phyloP scores from a whole-genome alignment of 1,140 invertebrate species.

The Spodoptera litura region DNA sequence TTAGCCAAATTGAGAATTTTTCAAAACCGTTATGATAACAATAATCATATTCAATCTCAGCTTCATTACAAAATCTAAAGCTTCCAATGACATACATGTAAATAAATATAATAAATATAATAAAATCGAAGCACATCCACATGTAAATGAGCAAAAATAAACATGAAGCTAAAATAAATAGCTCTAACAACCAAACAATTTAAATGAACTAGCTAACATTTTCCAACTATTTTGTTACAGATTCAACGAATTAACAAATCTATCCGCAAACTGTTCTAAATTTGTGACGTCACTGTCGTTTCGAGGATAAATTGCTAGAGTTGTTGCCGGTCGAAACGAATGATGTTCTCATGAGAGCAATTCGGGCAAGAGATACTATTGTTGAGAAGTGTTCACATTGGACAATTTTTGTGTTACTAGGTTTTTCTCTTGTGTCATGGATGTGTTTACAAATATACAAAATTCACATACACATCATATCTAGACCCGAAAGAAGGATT shows the following conservation, averaged over 20 bases:
- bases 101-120: no score
- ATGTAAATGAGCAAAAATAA: neutral
- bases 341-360: constrained; percentile 11
- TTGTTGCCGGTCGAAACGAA: constrained; percentile 22
- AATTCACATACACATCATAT: no score
- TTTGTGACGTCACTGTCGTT: constrained; percentile 35
- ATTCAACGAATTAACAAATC: constrained; percentile 37
- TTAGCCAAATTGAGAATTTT: no score
- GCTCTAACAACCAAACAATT: neutral
- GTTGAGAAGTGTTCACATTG: neutral
- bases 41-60: no score
- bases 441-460: no score
- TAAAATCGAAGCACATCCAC: no score
- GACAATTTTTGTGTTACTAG: neutral
- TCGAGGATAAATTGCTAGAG: constrained; percentile 30
- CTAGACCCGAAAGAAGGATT: no score
- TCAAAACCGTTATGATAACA: no score
- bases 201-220: neutral
- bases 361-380: constrained; percentile 19
- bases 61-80: no score
- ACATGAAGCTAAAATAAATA: neutral
- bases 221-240: constrained; percentile 12
- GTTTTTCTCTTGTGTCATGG: no score
- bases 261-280: constrained; percentile 36
- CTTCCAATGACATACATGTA: no score